Evolutionary conservation across 2,113 vertebrate genomes (phyloP), one percentile per base, ranked within the genome.

Genomic region (Oriolus oriolus): DNA sequence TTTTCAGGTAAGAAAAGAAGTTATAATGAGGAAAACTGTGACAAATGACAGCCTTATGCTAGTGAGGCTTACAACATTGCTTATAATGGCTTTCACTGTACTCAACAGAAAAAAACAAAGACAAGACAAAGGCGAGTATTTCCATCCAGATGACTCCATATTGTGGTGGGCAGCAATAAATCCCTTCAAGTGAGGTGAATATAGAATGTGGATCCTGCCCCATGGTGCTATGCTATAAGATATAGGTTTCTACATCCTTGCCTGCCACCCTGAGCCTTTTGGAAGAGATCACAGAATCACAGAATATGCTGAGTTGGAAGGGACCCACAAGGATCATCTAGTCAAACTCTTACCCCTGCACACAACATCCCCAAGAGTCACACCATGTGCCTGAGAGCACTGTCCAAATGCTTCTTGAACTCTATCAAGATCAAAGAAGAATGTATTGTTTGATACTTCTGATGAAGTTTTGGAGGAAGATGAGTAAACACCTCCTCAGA

Each of bases 151-250:
- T 44, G 16, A 42, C 4, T 49, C 42, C 81, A 70, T 35, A 37
- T 42, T 22, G 15, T 42, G 16, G 16, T 59, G 11, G 42, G 33
- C 12, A 42, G 50, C 41, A 57, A 50, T 44, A 81, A 64, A 47
- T 50, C 16, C 18, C 27, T 78, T 35, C 60, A 84, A 27, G 23
- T 50, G 60, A 87, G 14, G 10, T 49, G 8, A 65, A 7, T 44
- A 74, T 10, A 53, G 68, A 11, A 53, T 18, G 11, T 30, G 20
- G 19, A 26, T 74, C 20, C n/a, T 65, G 61, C 13, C 11, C 13
- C 1, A 4, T 30, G 8, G 15, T 33, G 22, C 5, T 50, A 7
- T 0, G 0, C n/a, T 74, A 22, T 50, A 73, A 84, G 5, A 35
- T 56, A 13, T 2, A 33, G 23, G 7, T 17, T 49, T 9, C 47